A percentile compares a stretch with the other conserved stretches of the same genome.
phyloP scores from a whole-genome alignment of 2,797 vertebrate species.

The Cryptoprocta ferox region DNA sequence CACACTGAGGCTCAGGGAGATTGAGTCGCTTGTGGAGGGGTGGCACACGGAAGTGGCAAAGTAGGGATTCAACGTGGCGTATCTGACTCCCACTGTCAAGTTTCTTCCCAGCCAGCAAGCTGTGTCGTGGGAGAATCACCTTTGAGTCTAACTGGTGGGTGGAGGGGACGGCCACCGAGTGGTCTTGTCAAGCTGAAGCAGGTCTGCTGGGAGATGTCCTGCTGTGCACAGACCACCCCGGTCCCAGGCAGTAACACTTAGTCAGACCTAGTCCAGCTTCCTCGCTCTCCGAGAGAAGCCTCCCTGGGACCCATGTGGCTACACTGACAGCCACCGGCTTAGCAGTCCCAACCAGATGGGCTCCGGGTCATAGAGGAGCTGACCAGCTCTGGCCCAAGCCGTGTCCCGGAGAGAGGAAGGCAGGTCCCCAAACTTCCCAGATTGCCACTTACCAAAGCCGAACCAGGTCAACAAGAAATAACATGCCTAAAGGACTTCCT shows the following conservation, averaged over 20 bases:
- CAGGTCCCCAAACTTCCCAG: conserved; percentile 25
- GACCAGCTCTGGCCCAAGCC: not conserved
- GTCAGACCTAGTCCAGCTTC: not conserved
- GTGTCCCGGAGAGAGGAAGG: not conserved
- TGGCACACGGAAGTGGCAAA: not conserved
- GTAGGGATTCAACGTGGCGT: accelerated
- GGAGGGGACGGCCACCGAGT: not conserved
- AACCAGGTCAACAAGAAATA: not conserved
- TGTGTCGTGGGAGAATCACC: not conserved
- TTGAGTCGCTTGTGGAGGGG: not conserved
- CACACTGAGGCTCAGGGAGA: not conserved
- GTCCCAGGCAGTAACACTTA: not conserved
- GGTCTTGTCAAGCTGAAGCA: not conserved
- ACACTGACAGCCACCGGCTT: not conserved
- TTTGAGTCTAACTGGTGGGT: not conserved
- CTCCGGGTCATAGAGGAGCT: not conserved
- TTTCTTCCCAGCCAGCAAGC: not conserved
- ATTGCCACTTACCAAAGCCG: not conserved
- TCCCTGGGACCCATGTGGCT: accelerated
- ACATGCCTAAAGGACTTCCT: not conserved
- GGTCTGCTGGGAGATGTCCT: not conserved
- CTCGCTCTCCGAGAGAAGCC: not conserved
- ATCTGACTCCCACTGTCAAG: not conserved
- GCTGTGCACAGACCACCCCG: not conserved
- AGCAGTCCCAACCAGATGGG: not conserved